These are phyloP conservation scores for Heliconius sara DNA, from an alignment of 2,888 invertebrate genomes.

Conservation along the genomic window DNA sequence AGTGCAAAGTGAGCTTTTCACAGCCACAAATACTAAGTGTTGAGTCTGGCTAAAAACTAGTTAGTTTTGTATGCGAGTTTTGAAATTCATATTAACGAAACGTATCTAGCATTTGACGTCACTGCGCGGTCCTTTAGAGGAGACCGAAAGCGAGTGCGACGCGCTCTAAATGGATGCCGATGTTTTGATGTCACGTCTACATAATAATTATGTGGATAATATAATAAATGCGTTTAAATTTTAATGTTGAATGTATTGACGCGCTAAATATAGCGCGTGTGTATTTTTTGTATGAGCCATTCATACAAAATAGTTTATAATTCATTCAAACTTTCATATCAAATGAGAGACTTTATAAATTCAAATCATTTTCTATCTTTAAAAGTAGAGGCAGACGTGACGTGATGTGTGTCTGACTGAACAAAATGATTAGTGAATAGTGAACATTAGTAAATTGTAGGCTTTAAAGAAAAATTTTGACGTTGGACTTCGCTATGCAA, in stretches of 20 bases:
- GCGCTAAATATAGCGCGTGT: not conserved
- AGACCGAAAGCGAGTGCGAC: constrained; percentile 20
- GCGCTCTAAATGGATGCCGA: not conserved
- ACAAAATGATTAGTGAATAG: not conserved
- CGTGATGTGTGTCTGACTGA: not conserved
- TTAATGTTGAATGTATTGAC: not conserved
- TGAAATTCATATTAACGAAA: constrained; percentile 11
- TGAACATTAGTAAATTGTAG: too few relatives aligned
- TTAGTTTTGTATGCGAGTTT: constrained; percentile 23
- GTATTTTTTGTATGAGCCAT: not conserved
- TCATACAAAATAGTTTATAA: constrained; percentile 9
- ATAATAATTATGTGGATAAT: not conserved
- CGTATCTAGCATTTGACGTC: constrained; percentile 20
- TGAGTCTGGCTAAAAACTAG: constrained; percentile 31
- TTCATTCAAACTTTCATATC: not conserved
- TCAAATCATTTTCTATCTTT: not conserved
- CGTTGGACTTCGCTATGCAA: too few relatives aligned
- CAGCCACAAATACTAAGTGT: constrained; percentile 31
- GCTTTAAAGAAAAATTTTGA: too few relatives aligned
- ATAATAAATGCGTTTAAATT: not conserved
- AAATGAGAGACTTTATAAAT: not conserved
- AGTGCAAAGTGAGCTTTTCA: constrained; percentile 36
- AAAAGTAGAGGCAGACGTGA: not conserved
- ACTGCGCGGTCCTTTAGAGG: constrained; percentile 4
- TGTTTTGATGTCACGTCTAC: constrained; percentile 6